Evolutionary conservation across 1,140 invertebrate genomes (phyloP), one percentile per base, ranked within the genome.

Genomic region (Parasteatoda tepidariorum): DNA sequence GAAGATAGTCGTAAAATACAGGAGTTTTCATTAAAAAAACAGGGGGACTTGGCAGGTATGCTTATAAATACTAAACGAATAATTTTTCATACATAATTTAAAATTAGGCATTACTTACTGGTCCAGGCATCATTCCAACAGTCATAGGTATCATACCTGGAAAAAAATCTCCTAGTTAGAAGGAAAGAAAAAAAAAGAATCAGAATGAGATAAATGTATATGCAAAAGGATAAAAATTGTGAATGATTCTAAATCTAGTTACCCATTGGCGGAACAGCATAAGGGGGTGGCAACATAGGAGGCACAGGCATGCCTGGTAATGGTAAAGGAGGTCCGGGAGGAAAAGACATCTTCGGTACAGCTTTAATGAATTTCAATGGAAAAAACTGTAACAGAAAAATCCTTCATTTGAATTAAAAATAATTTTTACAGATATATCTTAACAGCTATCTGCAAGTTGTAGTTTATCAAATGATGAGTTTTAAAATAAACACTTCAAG

Each of bases 181-280:
- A 48, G 9, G 9, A 2, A 48, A 48, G 4, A 2, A 48, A 48
- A 48, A 48, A 2, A 48, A 48, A 4, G 1, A 48, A 4, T n/a
- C n/a, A 48, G 24, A 59, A 59, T 15, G 9, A 1, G n/a, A 22
- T 11, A 59, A 1, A 59, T 59, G 57, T 59, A 59, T 59, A 59
- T 11, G 9, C 48, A 30, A 41, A 3, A 22, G 6, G 30, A 0
- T 55, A 30, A 28, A 55, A 22, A 15, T 55, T 0, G 3, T 11
- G 24, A 18, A 61, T n/a, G 3, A 48, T 24, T 61, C 13, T 59
- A 26, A 64, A 18, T 22, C 13, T 18, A 70, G 85, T 86, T 87
- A 89, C 88, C 87, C 87, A 89, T 88, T 55, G 88, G 88, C 28
- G 88, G 85, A 84, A 88, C 89, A 9, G 86, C 85, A 87, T 88